Evolutionary conservation across 2,113 vertebrate species (phyloP).

Genomic region (Sceloporus tristichus): DNA sequence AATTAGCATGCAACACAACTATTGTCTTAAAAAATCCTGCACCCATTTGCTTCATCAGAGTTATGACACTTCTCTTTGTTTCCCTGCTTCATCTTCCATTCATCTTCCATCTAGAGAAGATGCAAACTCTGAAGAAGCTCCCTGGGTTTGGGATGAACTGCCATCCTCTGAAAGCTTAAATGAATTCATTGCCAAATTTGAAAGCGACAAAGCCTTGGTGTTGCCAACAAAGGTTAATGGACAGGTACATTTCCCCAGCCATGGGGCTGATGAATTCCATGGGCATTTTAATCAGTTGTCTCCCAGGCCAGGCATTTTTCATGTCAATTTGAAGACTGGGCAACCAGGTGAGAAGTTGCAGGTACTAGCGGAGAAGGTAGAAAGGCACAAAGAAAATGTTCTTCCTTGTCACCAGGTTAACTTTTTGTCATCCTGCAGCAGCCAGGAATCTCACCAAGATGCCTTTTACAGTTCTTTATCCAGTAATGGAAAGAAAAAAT

Average conservation of each 20-base stretch:
- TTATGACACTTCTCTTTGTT: not conserved
- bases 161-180: conserved; percentile 81
- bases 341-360: not conserved
- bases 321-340: not conserved
- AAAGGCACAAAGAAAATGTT: conserved; percentile 26
- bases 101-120: not conserved
- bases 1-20: conserved; percentile 28
- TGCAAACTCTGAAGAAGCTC: conserved; percentile 44
- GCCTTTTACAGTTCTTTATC: conserved; percentile 36
- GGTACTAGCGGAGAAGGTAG: conserved; percentile 16
- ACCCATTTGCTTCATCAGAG: conserved; percentile 14
- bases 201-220: conserved; percentile 43
- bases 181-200: conserved; percentile 77
- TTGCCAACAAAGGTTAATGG: conserved; percentile 19
- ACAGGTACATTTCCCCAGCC: not conserved
- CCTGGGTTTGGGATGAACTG: conserved; percentile 76
- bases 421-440: not conserved
- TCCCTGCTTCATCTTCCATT: conserved; percentile 24
- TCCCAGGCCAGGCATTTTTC: conserved; percentile 1
- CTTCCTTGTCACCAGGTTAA: conserved; percentile 34
- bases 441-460: conserved; percentile 28
- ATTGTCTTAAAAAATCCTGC: conserved; percentile 35
- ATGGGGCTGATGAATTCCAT: conserved; percentile 11
- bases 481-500: conserved; percentile 23
- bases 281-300: not conserved